Conservation (phyloP, 2,888 invertebrate genomes). For the Xestia xanthographa region DNA sequence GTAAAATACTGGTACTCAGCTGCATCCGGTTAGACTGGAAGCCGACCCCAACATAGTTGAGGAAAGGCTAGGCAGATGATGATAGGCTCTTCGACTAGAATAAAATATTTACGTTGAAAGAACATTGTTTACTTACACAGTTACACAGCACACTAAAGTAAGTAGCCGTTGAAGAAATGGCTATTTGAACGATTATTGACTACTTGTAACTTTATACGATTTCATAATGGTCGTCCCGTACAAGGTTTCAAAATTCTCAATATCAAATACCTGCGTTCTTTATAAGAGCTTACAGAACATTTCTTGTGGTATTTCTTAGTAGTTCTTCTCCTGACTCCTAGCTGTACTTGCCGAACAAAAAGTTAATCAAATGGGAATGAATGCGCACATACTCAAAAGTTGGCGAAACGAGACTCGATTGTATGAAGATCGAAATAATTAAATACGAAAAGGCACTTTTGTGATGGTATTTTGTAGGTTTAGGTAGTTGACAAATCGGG, state of each 20-base stretch:
- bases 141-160: constrained; percentile 4
- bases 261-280: background rate
- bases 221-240: background rate
- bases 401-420: background rate
- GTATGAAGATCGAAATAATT: background rate
- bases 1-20: too few species aligned
- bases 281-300: background rate
- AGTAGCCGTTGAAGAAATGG: background rate
- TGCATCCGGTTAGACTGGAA: too few species aligned
- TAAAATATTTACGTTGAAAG: background rate
- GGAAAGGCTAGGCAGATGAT: too few species aligned
- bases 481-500: background rate
- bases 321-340: background rate
- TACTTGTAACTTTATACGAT: constrained; percentile 17
- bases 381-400: background rate
- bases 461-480: background rate
- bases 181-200: constrained; percentile 13
- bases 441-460: background rate
- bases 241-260: background rate
- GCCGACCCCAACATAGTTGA: too few species aligned
- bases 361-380: background rate
- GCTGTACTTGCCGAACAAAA: background rate
- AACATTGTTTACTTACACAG: constrained; percentile 3
- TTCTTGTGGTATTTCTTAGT: background rate
- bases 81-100: background rate